Evolutionary conservation across 2,797 vertebrate genomes (phyloP), one percentile per base, ranked within the genome.

Genomic region (Dromococcyx pavoninus): DNA sequence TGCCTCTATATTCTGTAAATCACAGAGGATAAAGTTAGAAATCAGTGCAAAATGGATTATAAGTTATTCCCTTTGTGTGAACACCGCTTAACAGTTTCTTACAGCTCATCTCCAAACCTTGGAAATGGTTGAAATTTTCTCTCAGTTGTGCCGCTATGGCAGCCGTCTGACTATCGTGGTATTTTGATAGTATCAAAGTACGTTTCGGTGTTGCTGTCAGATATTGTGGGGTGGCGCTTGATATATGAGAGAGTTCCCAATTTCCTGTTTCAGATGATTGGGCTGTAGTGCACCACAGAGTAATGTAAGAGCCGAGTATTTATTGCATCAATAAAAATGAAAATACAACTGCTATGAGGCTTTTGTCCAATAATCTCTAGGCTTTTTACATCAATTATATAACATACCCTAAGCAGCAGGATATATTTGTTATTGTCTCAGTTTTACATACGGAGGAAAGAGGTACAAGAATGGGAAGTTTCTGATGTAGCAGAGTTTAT

Each of bases 311-410:
- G 30, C 76, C 44, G 56, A 73, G 44, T 87, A 81, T 88, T 94
- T 89, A 95, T 79, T 71, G 61, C 76, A 73, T 88, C 90, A 69
- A 56, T 96, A 84, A 90, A 96, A 91, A 90, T 58, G 39, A 70
- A 95, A 89, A 84, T 86, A 78, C 25, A 70, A 35, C 74, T 0
- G 1, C 67, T 74, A 6, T 51, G 57, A 88, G 73, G 66, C 71
- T 94, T 91, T 89, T 73, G 72, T 89, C 74, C 91, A 77, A 18
- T 89, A 62, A 85, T 82, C 71, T 89, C 17, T n/a, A 57, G 90
- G 35, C 56, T 89, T 93, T 89, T 77, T 87, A 24, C 37, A 76
- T 93, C 57, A 93, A 72, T 93, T 93, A 50, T 30, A 77, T 75
- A 30, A 78, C 89, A 88, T 70, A 50, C 30, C 32, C 43, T 62